These are phyloP conservation scores for Drosophila equinoxialis DNA, from an alignment of 1,140 invertebrate genomes.

Conservation along the genomic window DNA sequence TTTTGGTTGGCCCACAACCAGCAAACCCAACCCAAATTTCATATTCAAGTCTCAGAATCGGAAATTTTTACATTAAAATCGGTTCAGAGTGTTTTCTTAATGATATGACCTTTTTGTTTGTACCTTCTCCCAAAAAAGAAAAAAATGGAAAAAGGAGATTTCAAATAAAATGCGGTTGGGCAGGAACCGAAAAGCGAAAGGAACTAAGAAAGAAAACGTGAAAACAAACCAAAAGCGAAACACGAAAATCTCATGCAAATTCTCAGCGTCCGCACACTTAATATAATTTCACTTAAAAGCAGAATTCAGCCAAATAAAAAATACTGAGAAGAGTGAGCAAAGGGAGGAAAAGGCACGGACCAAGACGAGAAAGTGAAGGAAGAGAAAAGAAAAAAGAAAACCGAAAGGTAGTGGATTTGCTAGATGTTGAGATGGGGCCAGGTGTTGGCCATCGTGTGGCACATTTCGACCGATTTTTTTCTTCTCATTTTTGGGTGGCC, in stretches of 20 bases:
- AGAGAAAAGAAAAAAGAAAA: not conserved
- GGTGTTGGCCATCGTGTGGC: slow-evolving; percentile 21
- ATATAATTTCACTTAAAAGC: slow-evolving; percentile 79
- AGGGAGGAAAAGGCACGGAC: too few relatives aligned
- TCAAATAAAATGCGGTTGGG: slow-evolving; percentile 22
- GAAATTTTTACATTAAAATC: not conserved
- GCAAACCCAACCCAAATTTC: not conserved
- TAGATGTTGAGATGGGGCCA: slow-evolving; percentile 27
- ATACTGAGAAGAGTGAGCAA: not conserved
- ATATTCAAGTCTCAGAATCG: not conserved
- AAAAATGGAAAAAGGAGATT: not conserved
- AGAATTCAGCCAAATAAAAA: slow-evolving; percentile 22
- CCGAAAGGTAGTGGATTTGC: not conserved
- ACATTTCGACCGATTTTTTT: slow-evolving; percentile 33
- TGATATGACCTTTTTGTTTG: slow-evolving; percentile 3
- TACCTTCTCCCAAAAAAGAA: not conserved
- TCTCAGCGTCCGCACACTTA: slow-evolving; percentile 73
- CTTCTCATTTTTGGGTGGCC: slow-evolving; percentile 39
- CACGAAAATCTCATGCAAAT: slow-evolving; percentile 76
- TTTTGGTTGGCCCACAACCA: too few relatives aligned
- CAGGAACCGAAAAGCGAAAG: not conserved
- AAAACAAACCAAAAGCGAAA: slow-evolving; percentile 28
- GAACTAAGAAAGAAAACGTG: not conserved
- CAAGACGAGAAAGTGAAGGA: not conserved
- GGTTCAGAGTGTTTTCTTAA: not conserved